phyloP scores from a whole-genome alignment of 2,113 vertebrate genomes.

The Carettochelys insculpta region DNA sequence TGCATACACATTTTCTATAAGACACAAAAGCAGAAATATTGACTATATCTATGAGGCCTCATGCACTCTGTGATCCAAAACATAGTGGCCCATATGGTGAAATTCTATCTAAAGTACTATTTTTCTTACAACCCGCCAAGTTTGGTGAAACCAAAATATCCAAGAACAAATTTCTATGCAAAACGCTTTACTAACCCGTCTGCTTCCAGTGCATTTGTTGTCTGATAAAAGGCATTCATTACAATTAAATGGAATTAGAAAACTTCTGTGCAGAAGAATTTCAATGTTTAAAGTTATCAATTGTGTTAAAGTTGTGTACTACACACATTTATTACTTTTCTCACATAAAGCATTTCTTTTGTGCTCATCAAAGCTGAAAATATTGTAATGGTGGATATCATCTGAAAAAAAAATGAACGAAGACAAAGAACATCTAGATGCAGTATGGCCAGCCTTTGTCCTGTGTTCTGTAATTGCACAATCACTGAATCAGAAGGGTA shows the following conservation, averaged over 20 bases:
- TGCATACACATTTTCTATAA: neutral
- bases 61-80: neutral
- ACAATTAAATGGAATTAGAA: neutral
- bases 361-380: neutral
- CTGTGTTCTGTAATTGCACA: neutral
- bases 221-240: neutral
- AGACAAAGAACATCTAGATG: neutral
- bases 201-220: neutral
- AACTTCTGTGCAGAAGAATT: constrained; percentile 9
- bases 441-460: neutral
- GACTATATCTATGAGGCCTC: neutral
- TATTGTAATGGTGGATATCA: neutral
- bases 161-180: neutral
- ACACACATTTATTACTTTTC: neutral
- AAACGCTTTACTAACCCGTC: neutral
- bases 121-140: constrained; percentile 14
- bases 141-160: neutral
- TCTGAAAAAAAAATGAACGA: neutral
- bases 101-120: constrained; percentile 35
- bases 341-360: neutral
- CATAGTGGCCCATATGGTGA: neutral
- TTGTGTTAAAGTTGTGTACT: neutral
- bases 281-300: neutral
- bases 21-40: neutral
- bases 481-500: neutral